Conservation (phyloP, 1,140 invertebrate genomes). For the Anthonomus grandis region DNA sequence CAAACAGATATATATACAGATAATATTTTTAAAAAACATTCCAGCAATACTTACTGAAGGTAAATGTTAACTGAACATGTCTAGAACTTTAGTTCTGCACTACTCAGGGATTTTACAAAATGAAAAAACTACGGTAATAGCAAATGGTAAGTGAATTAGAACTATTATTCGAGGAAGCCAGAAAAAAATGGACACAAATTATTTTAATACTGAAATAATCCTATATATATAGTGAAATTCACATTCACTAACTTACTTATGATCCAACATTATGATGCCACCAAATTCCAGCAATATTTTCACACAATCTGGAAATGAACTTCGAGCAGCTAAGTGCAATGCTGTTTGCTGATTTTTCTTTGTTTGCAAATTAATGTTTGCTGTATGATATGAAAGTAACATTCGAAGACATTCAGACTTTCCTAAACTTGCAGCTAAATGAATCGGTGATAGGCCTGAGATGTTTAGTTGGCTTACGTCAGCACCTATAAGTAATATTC, state of each 20-base stretch:
- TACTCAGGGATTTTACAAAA: too few relatives aligned
- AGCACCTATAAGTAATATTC: constrained; percentile 42
- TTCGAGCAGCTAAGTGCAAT: constrained; percentile 75
- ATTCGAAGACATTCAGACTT: constrained; percentile 64
- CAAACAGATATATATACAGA: too few relatives aligned
- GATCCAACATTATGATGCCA: constrained; percentile 66
- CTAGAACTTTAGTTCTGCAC: too few relatives aligned
- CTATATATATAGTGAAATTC: too few relatives aligned
- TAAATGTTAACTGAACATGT: too few relatives aligned
- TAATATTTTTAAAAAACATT: too few relatives aligned
- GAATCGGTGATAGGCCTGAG: constrained; percentile 69
- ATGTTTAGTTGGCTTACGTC: constrained; percentile 65
- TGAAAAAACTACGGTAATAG: too few relatives aligned
- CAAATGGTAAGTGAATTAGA: too few relatives aligned
- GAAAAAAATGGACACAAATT: too few relatives aligned
- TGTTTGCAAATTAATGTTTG: constrained; percentile 59
- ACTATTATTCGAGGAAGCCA: too few relatives aligned
- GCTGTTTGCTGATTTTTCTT: constrained; percentile 68
- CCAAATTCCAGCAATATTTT: constrained; percentile 66
- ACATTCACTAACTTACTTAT: constrained; percentile 46
- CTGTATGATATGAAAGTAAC: constrained; percentile 62
- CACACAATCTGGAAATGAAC: constrained; percentile 68
- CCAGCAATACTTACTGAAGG: too few relatives aligned
- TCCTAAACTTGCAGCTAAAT: constrained; percentile 71
- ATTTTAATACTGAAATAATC: too few relatives aligned